Evolutionary conservation across 2,797 vertebrate genomes (phyloP).

Genomic region (Typhlichthys subterraneus): DNA sequence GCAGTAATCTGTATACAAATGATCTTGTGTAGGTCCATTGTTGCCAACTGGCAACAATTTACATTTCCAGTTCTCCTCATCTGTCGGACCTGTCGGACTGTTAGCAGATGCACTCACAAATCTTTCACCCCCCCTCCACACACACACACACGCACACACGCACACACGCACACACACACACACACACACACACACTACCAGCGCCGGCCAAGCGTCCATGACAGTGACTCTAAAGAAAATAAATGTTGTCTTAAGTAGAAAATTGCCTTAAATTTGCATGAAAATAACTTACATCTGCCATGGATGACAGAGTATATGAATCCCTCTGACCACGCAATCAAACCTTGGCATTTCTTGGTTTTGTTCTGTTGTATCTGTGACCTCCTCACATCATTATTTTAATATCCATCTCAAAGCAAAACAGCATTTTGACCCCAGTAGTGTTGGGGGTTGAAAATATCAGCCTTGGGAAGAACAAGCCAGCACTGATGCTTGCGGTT

Average conservation of each 20-base stretch:
- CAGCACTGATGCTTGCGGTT: conserved; percentile 43
- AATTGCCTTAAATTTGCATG: conserved; percentile 78
- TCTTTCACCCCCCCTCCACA: conserved; percentile 54
- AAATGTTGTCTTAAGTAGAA: conserved; percentile 73
- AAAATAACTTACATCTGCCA: conserved; percentile 78
- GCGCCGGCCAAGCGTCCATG: conserved; percentile 41
- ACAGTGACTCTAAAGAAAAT: conserved; percentile 74
- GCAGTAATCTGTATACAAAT: too few relatives aligned
- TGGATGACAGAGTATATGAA: conserved; percentile 70
- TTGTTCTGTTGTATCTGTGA: conserved; percentile 41
- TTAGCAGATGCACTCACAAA: conserved; percentile 74
- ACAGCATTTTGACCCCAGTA: conserved; percentile 59
- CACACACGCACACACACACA: conserved; percentile 19
- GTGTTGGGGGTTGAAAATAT: conserved; percentile 55
- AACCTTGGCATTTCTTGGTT: conserved; percentile 53
- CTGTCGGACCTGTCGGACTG: conserved; percentile 51
- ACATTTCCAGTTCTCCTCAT: conserved; percentile 36
- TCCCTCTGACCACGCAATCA: conserved; percentile 62
- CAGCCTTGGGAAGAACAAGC: conserved; percentile 60
- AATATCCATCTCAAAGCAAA: conserved; percentile 69
- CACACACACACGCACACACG: conserved; percentile 28
- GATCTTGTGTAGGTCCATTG: too few relatives aligned
- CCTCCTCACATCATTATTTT: conserved; percentile 69
- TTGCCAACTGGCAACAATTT: conserved; percentile 45
- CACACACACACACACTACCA: conserved; percentile 37